Percentiles rank a stretch among this genome's conserved stretches.
These are phyloP conservation scores for Chaetodon trifasciatus DNA, from an alignment of 2,797 vertebrate species.

Conservation along the genomic window DNA sequence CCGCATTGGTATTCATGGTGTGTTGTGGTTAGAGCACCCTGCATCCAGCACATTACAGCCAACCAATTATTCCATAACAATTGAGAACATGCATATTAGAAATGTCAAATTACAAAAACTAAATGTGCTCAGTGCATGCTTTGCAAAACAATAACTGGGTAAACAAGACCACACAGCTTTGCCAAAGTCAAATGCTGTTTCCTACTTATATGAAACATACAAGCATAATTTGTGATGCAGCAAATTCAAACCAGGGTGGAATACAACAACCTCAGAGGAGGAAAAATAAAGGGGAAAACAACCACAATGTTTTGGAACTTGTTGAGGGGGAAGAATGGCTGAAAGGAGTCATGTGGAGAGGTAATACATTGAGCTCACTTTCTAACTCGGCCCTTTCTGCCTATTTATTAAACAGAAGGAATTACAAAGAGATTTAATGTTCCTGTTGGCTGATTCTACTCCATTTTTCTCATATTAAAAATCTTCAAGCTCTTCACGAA, in stretches of 20 bases:
- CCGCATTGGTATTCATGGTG: conserved; percentile 77
- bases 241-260: background rate
- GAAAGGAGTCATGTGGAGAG: background rate
- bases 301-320: background rate
- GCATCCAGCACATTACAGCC: conserved; percentile 73
- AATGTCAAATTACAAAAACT: conserved; percentile 78
- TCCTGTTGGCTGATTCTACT: conserved; percentile 5
- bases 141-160: conserved; percentile 70
- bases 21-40: conserved; percentile 47
- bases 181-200: conserved; percentile 52
- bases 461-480: background rate
- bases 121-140: conserved; percentile 59
- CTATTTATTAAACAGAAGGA: conserved; percentile 12
- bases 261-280: conserved; percentile 7
- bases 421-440: conserved; percentile 15
- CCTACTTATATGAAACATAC: background rate
- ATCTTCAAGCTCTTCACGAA: background rate
- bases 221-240: conserved; percentile 10
- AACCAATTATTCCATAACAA: conserved; percentile 81
- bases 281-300: background rate
- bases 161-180: conserved; percentile 61
- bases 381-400: background rate
- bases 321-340: background rate
- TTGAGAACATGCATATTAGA: conserved; percentile 79
- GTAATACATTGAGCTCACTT: conserved; percentile 14